These are phyloP conservation scores for Drosophila picticornis DNA, from an alignment of 2,888 invertebrate genomes.

Conservation along the genomic window DNA sequence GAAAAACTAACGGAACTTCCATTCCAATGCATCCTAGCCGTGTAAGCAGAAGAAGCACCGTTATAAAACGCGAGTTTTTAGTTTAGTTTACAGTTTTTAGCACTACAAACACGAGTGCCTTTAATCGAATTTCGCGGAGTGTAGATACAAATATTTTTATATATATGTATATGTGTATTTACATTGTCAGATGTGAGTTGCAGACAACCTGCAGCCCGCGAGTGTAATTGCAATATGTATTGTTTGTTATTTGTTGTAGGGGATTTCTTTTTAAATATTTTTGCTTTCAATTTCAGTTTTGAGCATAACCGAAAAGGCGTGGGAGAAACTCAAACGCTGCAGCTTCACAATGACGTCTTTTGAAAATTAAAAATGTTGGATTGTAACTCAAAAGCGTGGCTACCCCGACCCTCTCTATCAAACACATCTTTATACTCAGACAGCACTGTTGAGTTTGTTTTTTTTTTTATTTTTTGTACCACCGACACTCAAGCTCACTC, in stretches of 20 bases:
- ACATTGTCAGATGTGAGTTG: neutral
- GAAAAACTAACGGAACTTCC: no score
- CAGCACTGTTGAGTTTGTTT: slow-evolving; percentile 2
- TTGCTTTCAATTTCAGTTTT: slow-evolving; percentile 48
- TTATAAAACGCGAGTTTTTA: no score
- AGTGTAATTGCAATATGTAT: slow-evolving; percentile 33
- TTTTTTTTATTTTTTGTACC: slow-evolving; percentile 7
- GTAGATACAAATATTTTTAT: slow-evolving; percentile 5
- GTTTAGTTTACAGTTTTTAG: no score
- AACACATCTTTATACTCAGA: no score
- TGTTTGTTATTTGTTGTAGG: slow-evolving; percentile 27
- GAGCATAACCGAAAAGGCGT: slow-evolving; percentile 34
- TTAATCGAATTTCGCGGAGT: no score
- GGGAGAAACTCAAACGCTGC: neutral
- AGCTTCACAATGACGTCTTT: slow-evolving; percentile 29
- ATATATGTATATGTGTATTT: slow-evolving; percentile 8
- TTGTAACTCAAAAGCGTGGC: slow-evolving; percentile 57
- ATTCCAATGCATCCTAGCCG: no score
- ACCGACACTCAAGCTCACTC: no score
- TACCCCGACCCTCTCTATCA: neutral
- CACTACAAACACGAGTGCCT: no score
- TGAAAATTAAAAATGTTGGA: slow-evolving; percentile 42
- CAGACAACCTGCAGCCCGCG: slow-evolving; percentile 23
- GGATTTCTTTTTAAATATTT: slow-evolving; percentile 1
- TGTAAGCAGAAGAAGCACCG: no score